Evolutionary conservation across 2,888 invertebrate genomes (phyloP), one percentile per base, ranked within the genome.

Genomic region (Nemotelus pantherinus): DNA sequence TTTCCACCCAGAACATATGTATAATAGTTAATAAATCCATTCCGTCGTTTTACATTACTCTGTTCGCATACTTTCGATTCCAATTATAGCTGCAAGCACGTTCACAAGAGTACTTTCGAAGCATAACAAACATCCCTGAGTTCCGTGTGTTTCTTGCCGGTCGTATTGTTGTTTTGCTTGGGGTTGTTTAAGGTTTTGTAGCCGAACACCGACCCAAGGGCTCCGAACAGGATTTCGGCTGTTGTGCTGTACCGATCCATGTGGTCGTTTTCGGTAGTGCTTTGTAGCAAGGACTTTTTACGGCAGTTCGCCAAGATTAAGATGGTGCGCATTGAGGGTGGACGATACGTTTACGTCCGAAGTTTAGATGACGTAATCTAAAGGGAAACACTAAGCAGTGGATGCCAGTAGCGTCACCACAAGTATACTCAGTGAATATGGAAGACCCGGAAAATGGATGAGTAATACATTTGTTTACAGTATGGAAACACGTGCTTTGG

Each of bases 111-210:
- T 53, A 10, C 48, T 77, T 47, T 71, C 44, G 60, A 71, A 79
- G 75, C 72, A 79, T 75, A 79, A 77, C 71, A 63, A 76, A 64
- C 78, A 77, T 74, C 79, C 79, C 79, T 79, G 74, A 45, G 50
- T 53, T 3, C 25, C 41, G 25, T 25, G 44, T 55, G 60, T 70
- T 47, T 63, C 60, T 77, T 63, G 44, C 57, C 63, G 45, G 60
- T 58, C 48, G 58, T 44, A 70, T 68, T 77, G 76, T 74, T 79
- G 60, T 79, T 76, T 71, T 50, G 72, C 79, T 79, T 78, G 77
- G 78, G 78, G 79, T 76, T 79, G 64, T 74, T 74, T 72, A 70
- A 70, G 39, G 70, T 72, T 72, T 55, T 63, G 74, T 63, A 41
- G 55, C 47, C 47, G 70, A 70, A 70, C 47, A 55, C 39, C 41